These are phyloP conservation scores for Bombus ignitus DNA, from an alignment of 1,140 invertebrate species.

Conservation along the genomic window DNA sequence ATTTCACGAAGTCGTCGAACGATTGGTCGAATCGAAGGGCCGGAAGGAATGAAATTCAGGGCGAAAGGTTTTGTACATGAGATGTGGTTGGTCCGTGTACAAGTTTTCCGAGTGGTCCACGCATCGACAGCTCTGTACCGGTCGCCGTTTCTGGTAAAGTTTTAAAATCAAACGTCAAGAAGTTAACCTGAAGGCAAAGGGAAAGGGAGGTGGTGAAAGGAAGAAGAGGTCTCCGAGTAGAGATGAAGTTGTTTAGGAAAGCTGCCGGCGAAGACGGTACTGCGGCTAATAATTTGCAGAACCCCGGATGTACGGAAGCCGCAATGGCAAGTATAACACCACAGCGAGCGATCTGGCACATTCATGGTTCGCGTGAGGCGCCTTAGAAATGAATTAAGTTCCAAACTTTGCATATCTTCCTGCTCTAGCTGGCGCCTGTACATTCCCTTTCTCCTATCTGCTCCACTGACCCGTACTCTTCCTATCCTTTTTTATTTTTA, in stretches of 20 bases:
- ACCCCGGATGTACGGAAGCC: slow-evolving; percentile 57
- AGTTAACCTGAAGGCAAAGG: background rate
- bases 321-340: slow-evolving; percentile 60
- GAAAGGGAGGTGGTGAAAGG: too few species aligned
- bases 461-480: background rate
- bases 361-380: slow-evolving; percentile 73
- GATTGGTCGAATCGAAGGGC: background rate
- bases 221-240: background rate
- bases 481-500: background rate
- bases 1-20: background rate
- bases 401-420: slow-evolving; percentile 76
- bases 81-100: background rate
- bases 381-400: slow-evolving; percentile 79
- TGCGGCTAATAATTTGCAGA: slow-evolving; percentile 68
- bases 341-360: slow-evolving; percentile 71
- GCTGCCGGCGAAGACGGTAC: slow-evolving; percentile 24
- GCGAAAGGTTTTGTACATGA: background rate
- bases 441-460: slow-evolving; percentile 40
- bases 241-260: slow-evolving; percentile 51
- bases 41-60: background rate
- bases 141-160: background rate
- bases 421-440: slow-evolving; percentile 54
- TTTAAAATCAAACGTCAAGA: slow-evolving; percentile 22
- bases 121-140: background rate
- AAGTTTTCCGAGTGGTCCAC: background rate